Conservation (phyloP, 2,113 vertebrate genomes). For the Setophaga coronata region DNA sequence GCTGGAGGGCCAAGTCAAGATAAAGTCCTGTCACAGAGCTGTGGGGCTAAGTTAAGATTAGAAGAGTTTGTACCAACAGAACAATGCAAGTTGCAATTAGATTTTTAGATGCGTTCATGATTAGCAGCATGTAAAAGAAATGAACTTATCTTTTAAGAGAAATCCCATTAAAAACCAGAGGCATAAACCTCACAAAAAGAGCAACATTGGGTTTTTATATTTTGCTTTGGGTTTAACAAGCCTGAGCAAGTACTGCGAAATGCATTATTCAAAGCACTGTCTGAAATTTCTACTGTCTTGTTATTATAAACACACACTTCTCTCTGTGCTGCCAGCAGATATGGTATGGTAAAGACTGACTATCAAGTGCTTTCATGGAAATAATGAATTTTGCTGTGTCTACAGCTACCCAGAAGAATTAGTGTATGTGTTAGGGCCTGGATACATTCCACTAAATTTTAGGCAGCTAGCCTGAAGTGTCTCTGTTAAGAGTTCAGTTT, state of each 20-base stretch:
- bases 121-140: not conserved
- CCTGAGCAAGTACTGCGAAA: not conserved
- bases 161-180: not conserved
- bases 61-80: not conserved
- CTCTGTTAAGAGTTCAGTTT: not conserved
- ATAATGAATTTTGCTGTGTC: not conserved
- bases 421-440: not conserved
- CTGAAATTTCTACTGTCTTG: not conserved
- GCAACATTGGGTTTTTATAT: not conserved
- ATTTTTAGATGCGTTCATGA: not conserved
- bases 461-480: not conserved
- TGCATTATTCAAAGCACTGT: not conserved
- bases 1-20: not conserved
- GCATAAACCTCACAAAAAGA: not conserved
- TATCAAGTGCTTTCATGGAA: not conserved
- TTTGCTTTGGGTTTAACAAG: not conserved
- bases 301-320: not conserved
- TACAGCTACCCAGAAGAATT: constrained; percentile 5
- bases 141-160: not conserved
- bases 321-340: not conserved
- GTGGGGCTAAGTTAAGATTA: not conserved
- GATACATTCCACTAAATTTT: not conserved
- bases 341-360: not conserved
- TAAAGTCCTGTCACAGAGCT: not conserved
- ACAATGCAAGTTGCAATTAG: fast-evolving